A percentile compares a stretch with the other conserved stretches of the same genome.
Conservation (phyloP, 37 sponge, comb jelly and placozoan species). For the Amphimedon queenslandica region DNA sequence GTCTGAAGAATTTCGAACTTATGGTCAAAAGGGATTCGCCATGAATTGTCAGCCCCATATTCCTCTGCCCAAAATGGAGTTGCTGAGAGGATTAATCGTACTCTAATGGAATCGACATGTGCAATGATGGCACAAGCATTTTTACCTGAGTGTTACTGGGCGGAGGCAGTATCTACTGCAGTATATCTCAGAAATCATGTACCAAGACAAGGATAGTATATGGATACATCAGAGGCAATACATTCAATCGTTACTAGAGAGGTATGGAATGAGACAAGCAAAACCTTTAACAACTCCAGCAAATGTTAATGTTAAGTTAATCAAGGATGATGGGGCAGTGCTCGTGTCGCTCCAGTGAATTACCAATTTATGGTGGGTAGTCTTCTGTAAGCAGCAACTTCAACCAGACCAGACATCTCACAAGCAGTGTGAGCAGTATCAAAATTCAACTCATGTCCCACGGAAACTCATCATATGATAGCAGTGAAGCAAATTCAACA, state of each 20-base stretch:
- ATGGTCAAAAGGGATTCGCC: too few relatives aligned
- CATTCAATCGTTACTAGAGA: slow-evolving; percentile 22
- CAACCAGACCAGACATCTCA: slow-evolving; percentile 47
- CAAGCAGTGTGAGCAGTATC: slow-evolving; percentile 44
- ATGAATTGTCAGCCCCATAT: too few relatives aligned
- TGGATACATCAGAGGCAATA: slow-evolving; percentile 33
- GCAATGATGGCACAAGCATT: too few relatives aligned
- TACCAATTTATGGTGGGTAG: slow-evolving; percentile 61
- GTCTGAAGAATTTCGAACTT: too few relatives aligned
- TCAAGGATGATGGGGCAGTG: slow-evolving; percentile 46
- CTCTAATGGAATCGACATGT: too few relatives aligned
- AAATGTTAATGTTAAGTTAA: slow-evolving; percentile 24
- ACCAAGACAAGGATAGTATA: slow-evolving; percentile 1
- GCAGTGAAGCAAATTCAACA: slow-evolving; percentile 40
- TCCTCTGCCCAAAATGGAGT: too few relatives aligned
- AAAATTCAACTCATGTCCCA: slow-evolving; percentile 32
- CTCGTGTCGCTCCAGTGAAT: background rate
- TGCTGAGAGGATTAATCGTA: too few relatives aligned
- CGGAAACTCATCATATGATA: slow-evolving; percentile 37
- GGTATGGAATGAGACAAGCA: slow-evolving; percentile 23
- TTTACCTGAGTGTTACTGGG: too few relatives aligned
- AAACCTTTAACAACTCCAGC: slow-evolving; percentile 35
- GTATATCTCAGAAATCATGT: too few relatives aligned
- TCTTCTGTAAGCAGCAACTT: slow-evolving; percentile 22
- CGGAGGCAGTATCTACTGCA: too few relatives aligned